Percentiles rank a stretch among this genome's conserved stretches.
Conservation (phyloP, 2,113 vertebrate genomes). For the Seriola rivoliana region DNA sequence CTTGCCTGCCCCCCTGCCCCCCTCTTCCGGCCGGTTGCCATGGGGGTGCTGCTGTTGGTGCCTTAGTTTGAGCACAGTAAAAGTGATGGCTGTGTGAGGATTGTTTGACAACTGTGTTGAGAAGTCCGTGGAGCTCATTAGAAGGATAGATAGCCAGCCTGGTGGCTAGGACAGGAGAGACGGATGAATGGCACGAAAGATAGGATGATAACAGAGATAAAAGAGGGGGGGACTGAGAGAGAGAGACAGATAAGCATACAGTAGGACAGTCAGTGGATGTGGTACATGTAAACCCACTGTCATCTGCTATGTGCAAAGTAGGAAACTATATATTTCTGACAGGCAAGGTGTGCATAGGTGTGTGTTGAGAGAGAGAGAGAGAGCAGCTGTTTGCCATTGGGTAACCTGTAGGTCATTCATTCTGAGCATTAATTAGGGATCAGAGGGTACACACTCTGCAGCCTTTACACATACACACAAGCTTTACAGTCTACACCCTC, state of each 20-base stretch:
- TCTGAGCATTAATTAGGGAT: conserved; percentile 86
- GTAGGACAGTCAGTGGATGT: conserved; percentile 31
- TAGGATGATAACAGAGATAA: conserved; percentile 68
- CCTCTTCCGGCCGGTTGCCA: conserved; percentile 30
- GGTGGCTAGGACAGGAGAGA: conserved; percentile 64
- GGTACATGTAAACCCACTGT: conserved; percentile 40
- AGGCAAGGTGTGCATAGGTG: neutral
- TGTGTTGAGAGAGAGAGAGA: conserved; percentile 11
- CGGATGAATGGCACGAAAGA: conserved; percentile 70
- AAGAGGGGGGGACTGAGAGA: conserved; percentile 19
- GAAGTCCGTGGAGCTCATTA: conserved; percentile 89
- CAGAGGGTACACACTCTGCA: conserved; percentile 62
- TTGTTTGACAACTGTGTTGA: conserved; percentile 93
- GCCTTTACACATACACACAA: conserved; percentile 55
- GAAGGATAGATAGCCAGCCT: conserved; percentile 87
- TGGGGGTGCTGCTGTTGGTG: conserved; percentile 43
- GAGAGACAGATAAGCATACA: conserved; percentile 37
- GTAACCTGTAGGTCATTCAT: conserved; percentile 74
- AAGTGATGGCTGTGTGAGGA: conserved; percentile 91
- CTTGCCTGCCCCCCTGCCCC: neutral
- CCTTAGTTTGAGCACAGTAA: conserved; percentile 59
- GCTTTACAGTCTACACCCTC: conserved; percentile 52
- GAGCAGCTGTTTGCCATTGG: conserved; percentile 23
- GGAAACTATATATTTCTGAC: conserved; percentile 22
- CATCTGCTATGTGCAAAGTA: conserved; percentile 24